Percentiles rank a stretch among this genome's conserved stretches.
Evolutionary conservation across 2,888 invertebrate species (phyloP).

Genomic region (Mantis religiosa): DNA sequence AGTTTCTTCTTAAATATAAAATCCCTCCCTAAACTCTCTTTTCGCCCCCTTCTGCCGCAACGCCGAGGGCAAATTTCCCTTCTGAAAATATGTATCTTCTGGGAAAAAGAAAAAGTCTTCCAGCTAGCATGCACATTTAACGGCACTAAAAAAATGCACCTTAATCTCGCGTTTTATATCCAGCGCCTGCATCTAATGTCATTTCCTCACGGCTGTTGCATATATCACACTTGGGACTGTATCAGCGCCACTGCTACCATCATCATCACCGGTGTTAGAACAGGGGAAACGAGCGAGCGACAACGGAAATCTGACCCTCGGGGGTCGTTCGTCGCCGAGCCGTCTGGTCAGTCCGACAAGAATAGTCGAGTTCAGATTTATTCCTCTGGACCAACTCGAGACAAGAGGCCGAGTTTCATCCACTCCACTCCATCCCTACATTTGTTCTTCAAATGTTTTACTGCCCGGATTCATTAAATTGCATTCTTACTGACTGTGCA

Average conservation of each 20-base stretch:
- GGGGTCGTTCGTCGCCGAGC: conserved; percentile 40
- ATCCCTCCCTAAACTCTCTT: background rate
- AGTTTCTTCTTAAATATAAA: background rate
- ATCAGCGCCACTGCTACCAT: conserved; percentile 27
- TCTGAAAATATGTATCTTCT: conserved; percentile 10
- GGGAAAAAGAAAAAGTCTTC: background rate
- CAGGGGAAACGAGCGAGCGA: conserved; percentile 33
- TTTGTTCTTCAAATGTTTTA: background rate
- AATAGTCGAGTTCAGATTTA: conserved; percentile 25
- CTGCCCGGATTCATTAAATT: background rate
- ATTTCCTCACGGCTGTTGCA: conserved; percentile 7
- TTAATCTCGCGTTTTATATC: conserved; percentile 7
- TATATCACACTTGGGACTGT: conserved; percentile 21
- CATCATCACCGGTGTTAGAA: conserved; percentile 19
- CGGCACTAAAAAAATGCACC: background rate
- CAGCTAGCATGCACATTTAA: background rate
- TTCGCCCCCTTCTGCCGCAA: background rate
- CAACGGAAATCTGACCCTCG: conserved; percentile 45
- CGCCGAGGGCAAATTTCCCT: background rate
- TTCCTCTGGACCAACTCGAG: conserved; percentile 20
- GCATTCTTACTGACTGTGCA: no score
- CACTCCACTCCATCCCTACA: background rate
- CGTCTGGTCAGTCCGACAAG: conserved; percentile 1
- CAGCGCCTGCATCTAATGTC: conserved; percentile 12
- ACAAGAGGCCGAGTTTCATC: background rate